Evolutionary conservation across 2,797 vertebrate species (phyloP), one percentile per base, ranked within the genome.

Genomic region (Coregonus sp.): DNA sequence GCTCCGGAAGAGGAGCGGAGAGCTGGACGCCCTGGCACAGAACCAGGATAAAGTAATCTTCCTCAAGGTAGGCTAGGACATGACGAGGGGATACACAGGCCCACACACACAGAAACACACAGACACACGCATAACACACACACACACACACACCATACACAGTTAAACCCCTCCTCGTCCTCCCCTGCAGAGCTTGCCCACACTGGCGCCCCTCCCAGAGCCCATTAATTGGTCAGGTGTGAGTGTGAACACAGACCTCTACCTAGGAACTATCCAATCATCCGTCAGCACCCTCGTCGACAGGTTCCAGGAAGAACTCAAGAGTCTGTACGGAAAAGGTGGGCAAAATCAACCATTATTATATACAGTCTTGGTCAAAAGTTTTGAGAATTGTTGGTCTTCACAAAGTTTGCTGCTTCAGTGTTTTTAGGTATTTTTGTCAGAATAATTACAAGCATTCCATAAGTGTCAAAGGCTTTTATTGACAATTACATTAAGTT

Each of bases 321-420:
- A 93, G 29, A 86, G 77, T 12, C 89, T 95, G 18, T 92, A 93
- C 1, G 91, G 88, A 2, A 94, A 93, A 94, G 95, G 94, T 95
- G 70, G 33, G 40, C 2, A 47, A 47, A 11, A 47, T 12, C 40
- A 47, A 47, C 33, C 6, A 16, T 20, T 61, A 11, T 11, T 63
- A 25, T 47, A 47, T 47, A 47, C 2, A 47, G 7, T 25, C 25
- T 25, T 25, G 25, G 25, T 25, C 25, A 25, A 25, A 25, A 25
- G 25, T 25, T 25, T 25, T 25, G 25, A 25, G 25, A 25, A 25
- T 25, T 25, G 1, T 1, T 25, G 1, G 25, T 25, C 25, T 25
- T 25, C 25, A 25, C 25, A 25, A 25, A 25, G 25, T 25, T 25
- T 25, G 25, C 25, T 25, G 25, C 25, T 25, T 25, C 25, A 25